These are phyloP conservation scores for Malachius bipustulatus DNA, from an alignment of 2,888 invertebrate genomes.

Conservation along the genomic window DNA sequence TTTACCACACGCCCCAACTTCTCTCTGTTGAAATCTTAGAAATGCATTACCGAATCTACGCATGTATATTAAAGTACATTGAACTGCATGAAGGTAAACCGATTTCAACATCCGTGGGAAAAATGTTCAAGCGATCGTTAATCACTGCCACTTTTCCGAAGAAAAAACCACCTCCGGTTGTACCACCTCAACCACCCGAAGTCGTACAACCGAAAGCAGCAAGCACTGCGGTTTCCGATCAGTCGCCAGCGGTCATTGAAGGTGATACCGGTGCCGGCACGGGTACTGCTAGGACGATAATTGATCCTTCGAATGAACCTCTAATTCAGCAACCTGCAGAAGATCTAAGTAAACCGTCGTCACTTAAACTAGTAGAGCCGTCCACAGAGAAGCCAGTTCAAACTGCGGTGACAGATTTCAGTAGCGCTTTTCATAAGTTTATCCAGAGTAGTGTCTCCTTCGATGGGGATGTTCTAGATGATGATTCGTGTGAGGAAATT, in stretches of 20 bases:
- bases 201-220: slow-evolving; percentile 16
- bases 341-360: not conserved
- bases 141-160: slow-evolving; percentile 22
- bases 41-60: slow-evolving; percentile 72
- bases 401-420: not conserved
- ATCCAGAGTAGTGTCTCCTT: not conserved
- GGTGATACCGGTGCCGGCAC: not conserved
- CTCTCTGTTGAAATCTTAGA: slow-evolving; percentile 83
- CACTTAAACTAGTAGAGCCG: too few species aligned
- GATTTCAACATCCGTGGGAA: slow-evolving; percentile 46
- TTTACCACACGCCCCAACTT: slow-evolving; percentile 71
- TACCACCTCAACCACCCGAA: slow-evolving; percentile 19
- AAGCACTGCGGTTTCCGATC: not conserved
- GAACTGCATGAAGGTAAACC: slow-evolving; percentile 63
- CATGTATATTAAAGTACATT: slow-evolving; percentile 77
- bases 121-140: slow-evolving; percentile 47
- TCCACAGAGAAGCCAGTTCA: not conserved
- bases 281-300: not conserved
- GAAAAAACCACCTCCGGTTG: slow-evolving; percentile 13
- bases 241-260: not conserved
- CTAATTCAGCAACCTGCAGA: too few species aligned
- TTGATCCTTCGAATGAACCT: not conserved
- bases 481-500: slow-evolving; percentile 14
- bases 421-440: slow-evolving; percentile 1
- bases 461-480: slow-evolving; percentile 5